Evolutionary conservation across 2,113 vertebrate genomes (phyloP), one percentile per base, ranked within the genome.

Genomic region (Centrocercus urophasianus): DNA sequence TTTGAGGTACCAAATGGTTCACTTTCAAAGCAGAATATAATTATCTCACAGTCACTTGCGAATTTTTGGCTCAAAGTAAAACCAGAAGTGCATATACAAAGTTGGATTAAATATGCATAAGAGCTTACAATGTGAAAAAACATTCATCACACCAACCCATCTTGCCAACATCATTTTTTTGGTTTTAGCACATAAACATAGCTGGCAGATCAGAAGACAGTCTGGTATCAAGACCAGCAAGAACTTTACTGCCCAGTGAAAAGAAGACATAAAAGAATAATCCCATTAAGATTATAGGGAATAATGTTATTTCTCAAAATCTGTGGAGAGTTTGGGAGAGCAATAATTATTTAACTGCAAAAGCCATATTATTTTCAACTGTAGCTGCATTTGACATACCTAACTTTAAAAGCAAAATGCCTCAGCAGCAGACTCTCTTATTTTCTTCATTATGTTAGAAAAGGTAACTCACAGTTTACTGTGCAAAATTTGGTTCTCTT

Each of bases 301-400:
- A 27, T 70, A 86, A 64, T n/a, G 57, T 85, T 82, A 50, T 93
- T 86, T 89, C 59, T 71, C 19, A 72, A 67, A 79, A 79, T 54
- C 20, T 25, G 6, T 76, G 20, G 77, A 32, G 48, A 64, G 18
- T 10, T 81, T 72, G 70, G 48, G 17, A 71, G 61, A 87, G 45
- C 48, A 86, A 54, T 70, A 90, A 78, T 93, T 78, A 84, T 63
- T 57, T 64, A 27, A 65, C 27, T 76, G 19, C 59, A 93, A 93
- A 80, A 90, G 30, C 19, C 48, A 71, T 12, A 83, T 86, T 76
- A 56, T 40, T 92, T 90, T 83, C 64, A 89, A 38, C 13, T 64
- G n/a, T 8, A 38, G 43, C 18, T 83, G 5, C 10, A 54, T 76
- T 83, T 87, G 22, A 43, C 0, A 0, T 60, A 34, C 17, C 27